Percentiles rank a stretch among this genome's conserved stretches.
Evolutionary conservation across 2,113 vertebrate species (phyloP).

Genomic region (Scomber japonicus): DNA sequence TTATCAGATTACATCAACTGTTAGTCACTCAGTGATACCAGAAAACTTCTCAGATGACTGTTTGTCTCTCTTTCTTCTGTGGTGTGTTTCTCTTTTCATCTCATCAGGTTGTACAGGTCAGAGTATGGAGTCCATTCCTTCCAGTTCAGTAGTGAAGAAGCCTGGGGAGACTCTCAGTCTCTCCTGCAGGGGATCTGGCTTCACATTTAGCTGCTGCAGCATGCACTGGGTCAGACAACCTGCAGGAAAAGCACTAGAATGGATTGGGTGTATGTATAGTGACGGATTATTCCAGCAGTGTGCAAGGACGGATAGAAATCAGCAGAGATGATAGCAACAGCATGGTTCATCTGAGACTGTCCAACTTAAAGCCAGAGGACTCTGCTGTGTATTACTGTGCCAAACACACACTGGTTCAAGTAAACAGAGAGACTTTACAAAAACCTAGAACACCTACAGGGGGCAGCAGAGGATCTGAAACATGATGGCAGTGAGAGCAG

Average conservation of each 20-base stretch:
- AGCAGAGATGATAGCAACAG: conserved; percentile 9
- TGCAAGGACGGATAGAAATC: neutral
- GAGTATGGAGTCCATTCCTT: neutral
- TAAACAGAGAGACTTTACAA: too few species aligned
- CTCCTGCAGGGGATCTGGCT: conserved; percentile 44
- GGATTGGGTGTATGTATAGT: too few species aligned
- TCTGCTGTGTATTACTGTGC: conserved; percentile 45
- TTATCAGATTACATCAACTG: neutral
- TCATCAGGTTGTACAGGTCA: conserved; percentile 7
- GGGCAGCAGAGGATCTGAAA: too few species aligned
- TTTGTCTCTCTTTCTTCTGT: neutral
- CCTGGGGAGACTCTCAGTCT: conserved; percentile 60
- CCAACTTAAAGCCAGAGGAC: neutral
- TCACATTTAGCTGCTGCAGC: too few species aligned
- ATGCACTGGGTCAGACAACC: too few species aligned
- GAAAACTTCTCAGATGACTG: neutral
- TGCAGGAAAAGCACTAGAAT: too few species aligned
- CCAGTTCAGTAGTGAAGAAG: conserved; percentile 17
- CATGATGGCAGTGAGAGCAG: too few species aligned
- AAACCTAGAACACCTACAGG: too few species aligned
- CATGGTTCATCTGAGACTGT: neutral
- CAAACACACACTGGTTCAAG: neutral
- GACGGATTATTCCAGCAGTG: neutral
- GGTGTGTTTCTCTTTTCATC: neutral
- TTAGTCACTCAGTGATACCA: neutral